Evolutionary conservation across 2,113 vertebrate genomes (phyloP).

Genomic region (Lepisosteus oculatus): DNA sequence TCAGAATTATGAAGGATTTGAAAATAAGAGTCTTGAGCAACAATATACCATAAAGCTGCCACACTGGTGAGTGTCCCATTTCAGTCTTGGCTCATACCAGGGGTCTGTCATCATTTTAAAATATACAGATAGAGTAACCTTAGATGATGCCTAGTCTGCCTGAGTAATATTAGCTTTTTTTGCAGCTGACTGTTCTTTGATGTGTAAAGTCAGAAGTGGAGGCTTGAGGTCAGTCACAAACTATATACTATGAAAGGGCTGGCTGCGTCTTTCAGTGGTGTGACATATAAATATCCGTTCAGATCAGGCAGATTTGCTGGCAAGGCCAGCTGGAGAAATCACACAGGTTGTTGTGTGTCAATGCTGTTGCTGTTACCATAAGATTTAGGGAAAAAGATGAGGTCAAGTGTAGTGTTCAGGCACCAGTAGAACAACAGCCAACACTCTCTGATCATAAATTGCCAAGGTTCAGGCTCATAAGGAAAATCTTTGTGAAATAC

Average conservation of each 20-base stretch:
- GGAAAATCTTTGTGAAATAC: too few relatives aligned
- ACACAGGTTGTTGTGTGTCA: not conserved
- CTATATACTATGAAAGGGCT: not conserved
- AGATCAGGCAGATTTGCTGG: not conserved
- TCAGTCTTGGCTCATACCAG: not conserved
- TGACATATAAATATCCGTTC: not conserved
- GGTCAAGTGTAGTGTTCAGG: too few relatives aligned
- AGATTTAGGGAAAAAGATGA: too few relatives aligned
- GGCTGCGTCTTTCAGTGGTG: not conserved
- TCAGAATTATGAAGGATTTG: not conserved
- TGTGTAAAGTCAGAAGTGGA: not conserved
- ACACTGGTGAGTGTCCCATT: not conserved
- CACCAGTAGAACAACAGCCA: too few relatives aligned
- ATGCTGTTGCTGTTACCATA: too few relatives aligned
- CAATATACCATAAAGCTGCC: not conserved
- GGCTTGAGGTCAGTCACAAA: not conserved
- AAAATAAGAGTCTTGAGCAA: not conserved
- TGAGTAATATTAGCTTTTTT: not conserved
- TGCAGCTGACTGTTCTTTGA: conserved; percentile 5
- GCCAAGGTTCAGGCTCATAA: too few relatives aligned
- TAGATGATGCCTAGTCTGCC: not conserved
- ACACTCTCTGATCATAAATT: too few relatives aligned
- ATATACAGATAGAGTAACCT: conserved; percentile 1
- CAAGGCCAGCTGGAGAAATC: not conserved
- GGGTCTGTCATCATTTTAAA: not conserved